Base-by-base conservation (phyloP, 2,888 invertebrate genomes). In the Agrochola litura region DNA sequence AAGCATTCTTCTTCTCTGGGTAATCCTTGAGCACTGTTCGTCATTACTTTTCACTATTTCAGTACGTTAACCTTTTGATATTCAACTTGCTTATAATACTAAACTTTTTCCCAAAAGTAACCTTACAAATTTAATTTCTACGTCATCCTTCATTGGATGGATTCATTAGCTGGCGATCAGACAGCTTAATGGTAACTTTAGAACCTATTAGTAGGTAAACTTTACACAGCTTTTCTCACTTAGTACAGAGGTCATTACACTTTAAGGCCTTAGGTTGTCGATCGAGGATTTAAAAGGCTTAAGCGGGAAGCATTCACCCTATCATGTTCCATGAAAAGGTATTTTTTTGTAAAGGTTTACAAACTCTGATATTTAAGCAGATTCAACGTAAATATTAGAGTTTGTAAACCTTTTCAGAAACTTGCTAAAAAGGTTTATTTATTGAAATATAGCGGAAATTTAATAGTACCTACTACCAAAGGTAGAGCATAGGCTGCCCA, bases 141-240 rank as follows among this genome's bases (percentile, higher is more conserved):
- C 61, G 68, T 83, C 77, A 86, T 73, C 69, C 9, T 73, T 54
- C 22, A 41, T 63, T 72, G 49, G 19, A 46, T 61, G 73, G 66
- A 71, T 73, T 74, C 76, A 75, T 61, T 73, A 73, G 30, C 49
- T 58, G 25, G 64, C 43, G 61, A 64, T 74, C 70, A 75, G 63
- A 73, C 69, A 54, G 73, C 76, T 84, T 75, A 73, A 43, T 49
- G 25, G 73, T 87, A 65, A 84, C 67, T 65, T 72, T 60, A 84
- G 60, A 79, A 70, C 49, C 37, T 67, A 73, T 86, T 61, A 71
- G 30, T 74, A 49, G 6, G 30, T 56, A 79, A 25, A 60, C 61
- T 82, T 73, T 63, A 69, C 54, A 43, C 43, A 80, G 41, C 46
- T 72, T 72, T 72, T 37, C 65, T 64, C 41, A 25, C n/a, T 69